Base-by-base conservation (phyloP, 2,888 invertebrate species). In the Cistogaster globosa region DNA sequence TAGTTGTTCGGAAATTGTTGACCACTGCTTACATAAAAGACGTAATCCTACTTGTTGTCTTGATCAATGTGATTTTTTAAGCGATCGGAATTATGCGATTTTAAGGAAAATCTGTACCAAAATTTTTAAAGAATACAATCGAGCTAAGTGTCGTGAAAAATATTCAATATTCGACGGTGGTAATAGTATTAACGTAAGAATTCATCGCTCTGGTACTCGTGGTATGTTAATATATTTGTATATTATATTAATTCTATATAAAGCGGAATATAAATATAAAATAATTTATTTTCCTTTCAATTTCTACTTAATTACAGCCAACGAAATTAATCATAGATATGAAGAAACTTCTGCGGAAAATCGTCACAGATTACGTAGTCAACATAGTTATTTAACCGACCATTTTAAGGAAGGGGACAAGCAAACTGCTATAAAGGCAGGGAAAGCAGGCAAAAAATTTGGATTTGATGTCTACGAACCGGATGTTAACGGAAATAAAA, bases 141-240 rank as follows among this genome's bases (percentile, higher is more conserved):
- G 90, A 3, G 86, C 88, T 57, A 87, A 88, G 67, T 88, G 89
- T 57, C 87, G 86, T 32, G 89, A 91, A 45, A 88, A 86, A n/a
- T 91, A 90, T 67, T 86, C 89, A 9, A 76, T 90, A 9, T 91
- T 91, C 45, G 88, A 89, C 60, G 91, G 91, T 42, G 91, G 91
- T 0, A 90, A 89, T 48, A 90, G 91, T 65, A 68, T 88, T 9
- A 88, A 88, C 65, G 67, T 87, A 3, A 79, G 84, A 74, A 84
- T 87, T 55, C 86, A 87, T 72, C 83, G 88, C 16, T 42, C 83
- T 16, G 63, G 62, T 26, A 22, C 60, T 16, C 16, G 18, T 18
- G 83, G 86, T 82, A 16, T 65, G 81, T 58, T 38, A 36, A 60
- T 60, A 38, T 38, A 11, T 26, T 2, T 26, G 26, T 26, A 26